phyloP scores from a whole-genome alignment of 2,113 vertebrate species.

The Oncorhynchus masou region DNA sequence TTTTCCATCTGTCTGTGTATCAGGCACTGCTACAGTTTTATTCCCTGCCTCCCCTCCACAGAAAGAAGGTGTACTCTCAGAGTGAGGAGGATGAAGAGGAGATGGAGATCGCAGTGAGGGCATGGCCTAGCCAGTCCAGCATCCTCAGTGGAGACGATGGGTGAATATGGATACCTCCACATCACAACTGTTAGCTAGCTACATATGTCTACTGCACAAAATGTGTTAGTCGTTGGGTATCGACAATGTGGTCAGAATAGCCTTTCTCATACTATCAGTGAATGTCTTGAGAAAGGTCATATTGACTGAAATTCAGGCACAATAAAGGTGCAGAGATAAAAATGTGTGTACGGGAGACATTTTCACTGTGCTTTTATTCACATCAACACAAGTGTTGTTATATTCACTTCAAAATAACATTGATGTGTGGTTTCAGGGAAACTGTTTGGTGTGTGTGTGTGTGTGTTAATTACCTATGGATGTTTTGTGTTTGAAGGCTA shows the following conservation, averaged over 20 bases:
- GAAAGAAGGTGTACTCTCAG: slow-evolving; percentile 67
- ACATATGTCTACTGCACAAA: not conserved
- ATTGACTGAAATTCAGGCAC: no score
- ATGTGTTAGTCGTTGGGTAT: not conserved
- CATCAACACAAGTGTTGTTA: no score
- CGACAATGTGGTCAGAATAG: no score
- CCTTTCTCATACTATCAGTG: no score
- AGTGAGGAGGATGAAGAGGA: slow-evolving; percentile 73
- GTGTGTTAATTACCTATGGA: no score
- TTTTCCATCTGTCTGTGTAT: not conserved
- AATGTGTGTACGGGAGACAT: no score
- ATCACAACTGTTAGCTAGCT: not conserved
- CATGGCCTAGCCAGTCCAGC: slow-evolving; percentile 74
- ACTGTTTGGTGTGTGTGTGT: no score
- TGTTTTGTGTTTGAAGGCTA: slow-evolving; percentile 53
- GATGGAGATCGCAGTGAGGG: slow-evolving; percentile 47
- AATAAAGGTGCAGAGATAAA: no score
- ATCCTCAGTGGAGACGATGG: slow-evolving; percentile 71
- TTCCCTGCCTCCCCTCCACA: slow-evolving; percentile 30
- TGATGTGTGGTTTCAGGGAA: no score
- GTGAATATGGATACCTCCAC: slow-evolving; percentile 49
- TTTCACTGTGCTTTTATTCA: no score
- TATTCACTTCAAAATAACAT: no score
- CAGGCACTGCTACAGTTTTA: not conserved
- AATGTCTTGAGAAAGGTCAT: no score